Percentiles rank a stretch among this genome's conserved stretches.
These are phyloP conservation scores for Philypnodon macrostomus DNA, from an alignment of 2,797 vertebrate species.

Conservation along the genomic window DNA sequence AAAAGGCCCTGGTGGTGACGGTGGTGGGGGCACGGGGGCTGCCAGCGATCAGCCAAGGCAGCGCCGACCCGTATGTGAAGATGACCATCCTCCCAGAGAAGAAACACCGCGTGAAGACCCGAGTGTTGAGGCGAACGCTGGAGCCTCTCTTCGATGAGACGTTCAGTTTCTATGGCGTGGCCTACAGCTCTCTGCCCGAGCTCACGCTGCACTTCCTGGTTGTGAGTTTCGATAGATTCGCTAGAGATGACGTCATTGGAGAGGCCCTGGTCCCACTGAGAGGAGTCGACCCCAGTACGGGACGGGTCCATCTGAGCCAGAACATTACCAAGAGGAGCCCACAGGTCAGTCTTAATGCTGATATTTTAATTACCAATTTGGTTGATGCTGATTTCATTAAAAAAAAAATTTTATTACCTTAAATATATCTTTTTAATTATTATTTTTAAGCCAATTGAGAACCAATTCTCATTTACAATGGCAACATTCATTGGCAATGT, in stretches of 20 bases:
- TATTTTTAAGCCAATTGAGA: no score
- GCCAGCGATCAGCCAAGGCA: slow-evolving; percentile 79
- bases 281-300: slow-evolving; percentile 91
- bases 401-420: no score
- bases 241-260: slow-evolving; percentile 91
- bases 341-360: slow-evolving; percentile 74
- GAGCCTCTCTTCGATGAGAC: slow-evolving; percentile 95
- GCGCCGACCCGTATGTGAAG: slow-evolving; percentile 94
- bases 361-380: no score
- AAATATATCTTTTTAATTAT: no score
- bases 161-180: slow-evolving; percentile 96
- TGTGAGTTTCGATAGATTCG: slow-evolving; percentile 94
- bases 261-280: slow-evolving; percentile 91
- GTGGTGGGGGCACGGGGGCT: slow-evolving; percentile 89
- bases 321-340: slow-evolving; percentile 93
- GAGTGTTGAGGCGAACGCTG: slow-evolving; percentile 90
- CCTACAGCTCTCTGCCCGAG: slow-evolving; percentile 91
- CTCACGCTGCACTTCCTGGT: slow-evolving; percentile 94
- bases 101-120: slow-evolving; percentile 94
- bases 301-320: slow-evolving; percentile 88
- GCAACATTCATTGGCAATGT: no score
- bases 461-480: no score
- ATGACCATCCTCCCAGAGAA: slow-evolving; percentile 97
- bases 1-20: slow-evolving; percentile 94
- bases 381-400: no score